These are phyloP conservation scores for Cavia aperea DNA, from an alignment of 2,113 vertebrate genomes.

Conservation along the genomic window DNA sequence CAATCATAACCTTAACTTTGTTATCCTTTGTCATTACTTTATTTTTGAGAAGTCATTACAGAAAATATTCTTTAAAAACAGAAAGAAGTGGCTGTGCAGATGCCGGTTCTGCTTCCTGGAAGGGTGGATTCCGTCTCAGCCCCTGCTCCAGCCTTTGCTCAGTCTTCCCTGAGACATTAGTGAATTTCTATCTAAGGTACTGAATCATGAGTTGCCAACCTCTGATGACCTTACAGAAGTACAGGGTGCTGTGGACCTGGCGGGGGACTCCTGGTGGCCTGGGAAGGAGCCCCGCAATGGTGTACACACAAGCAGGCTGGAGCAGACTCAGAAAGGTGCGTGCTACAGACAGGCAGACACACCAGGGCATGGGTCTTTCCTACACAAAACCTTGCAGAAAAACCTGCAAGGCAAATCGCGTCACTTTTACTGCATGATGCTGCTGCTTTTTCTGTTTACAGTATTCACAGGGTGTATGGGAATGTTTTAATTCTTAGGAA, in stretches of 20 bases:
- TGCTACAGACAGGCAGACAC: background rate
- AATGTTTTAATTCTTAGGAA: background rate
- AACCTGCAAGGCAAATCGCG: background rate
- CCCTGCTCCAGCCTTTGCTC: accelerated
- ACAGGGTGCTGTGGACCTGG: accelerated
- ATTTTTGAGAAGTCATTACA: background rate
- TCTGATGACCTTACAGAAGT: background rate
- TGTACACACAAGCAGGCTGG: accelerated
- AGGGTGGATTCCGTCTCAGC: accelerated
- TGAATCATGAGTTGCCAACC: too few species aligned
- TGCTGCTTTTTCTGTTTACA: background rate
- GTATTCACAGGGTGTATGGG: background rate
- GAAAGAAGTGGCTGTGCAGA: too few species aligned
- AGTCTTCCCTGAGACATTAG: background rate
- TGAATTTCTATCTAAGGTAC: too few species aligned
- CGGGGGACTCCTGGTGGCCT: background rate
- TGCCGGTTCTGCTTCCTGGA: accelerated
- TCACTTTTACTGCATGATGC: accelerated
- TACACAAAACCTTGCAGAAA: background rate
- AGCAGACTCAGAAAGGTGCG: accelerated
- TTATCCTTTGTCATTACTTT: background rate
- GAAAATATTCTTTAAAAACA: background rate
- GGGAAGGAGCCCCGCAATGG: too few species aligned
- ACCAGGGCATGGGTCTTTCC: background rate
- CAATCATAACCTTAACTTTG: background rate